Base-by-base conservation (phyloP, 1,140 invertebrate species). In the Diorhabda carinulata region DNA sequence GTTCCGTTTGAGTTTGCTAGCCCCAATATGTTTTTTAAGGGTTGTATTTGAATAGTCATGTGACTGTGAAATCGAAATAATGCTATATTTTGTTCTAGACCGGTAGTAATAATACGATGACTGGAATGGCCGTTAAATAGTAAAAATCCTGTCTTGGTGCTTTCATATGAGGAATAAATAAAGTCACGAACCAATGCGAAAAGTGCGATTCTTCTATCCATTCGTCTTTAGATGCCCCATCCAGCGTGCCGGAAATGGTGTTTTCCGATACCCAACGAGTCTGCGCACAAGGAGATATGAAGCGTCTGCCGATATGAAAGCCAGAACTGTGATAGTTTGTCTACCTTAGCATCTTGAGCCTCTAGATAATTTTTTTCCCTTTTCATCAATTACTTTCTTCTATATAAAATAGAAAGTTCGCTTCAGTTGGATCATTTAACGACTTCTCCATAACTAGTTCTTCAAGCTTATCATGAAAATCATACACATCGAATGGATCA, bases 151-250 rank as follows among this genome's bases (percentile, higher is more conserved):
- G 25, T 25, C 25, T 25, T 25, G 25, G 25, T 25, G 47, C 47
- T 2, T 52, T 52, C n/a, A 4, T 9, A 4, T 52, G 47, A 52
- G 6, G 47, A 52, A 52, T 52, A 47, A 47, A 47, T 47, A 4
- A 52, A 52, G 2, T 52, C 47, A 52, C 4, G 4, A 81, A 78
- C 72, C 75, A 81, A 1, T 67, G 44, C 7, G 41, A 75, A 76
- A 81, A 81, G 5, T 73, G 64, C 8, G 72, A 62, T 67, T 73
- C 74, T 67, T 77, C 74, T 77, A 81, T 81, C 72, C 72, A 81
- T 40, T 73, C 79, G 70, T 81, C 80, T 45, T 69, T 70, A 0
- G 76, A 76, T 43, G 73, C 72, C 10, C 74, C 68, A 70, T 81
- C 78, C 40, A 72, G 59, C 4, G 78, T 79, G 69, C 76, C 76